These are phyloP conservation scores for Nyctalus aviator DNA, from an alignment of 2,797 vertebrate species.

Conservation along the genomic window DNA sequence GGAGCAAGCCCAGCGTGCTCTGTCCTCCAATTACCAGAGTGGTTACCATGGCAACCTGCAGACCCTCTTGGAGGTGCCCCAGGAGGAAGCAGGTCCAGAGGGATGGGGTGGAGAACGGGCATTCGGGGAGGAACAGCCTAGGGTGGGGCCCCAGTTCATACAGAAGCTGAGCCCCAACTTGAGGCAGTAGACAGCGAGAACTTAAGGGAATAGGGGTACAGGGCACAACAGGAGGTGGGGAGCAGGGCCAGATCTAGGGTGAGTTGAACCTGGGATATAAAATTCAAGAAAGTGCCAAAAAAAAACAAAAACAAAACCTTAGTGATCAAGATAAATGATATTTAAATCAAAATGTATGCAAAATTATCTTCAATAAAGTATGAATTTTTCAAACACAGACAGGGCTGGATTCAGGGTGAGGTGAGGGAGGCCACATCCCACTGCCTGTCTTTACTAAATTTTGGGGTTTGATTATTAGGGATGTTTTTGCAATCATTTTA, in stretches of 20 bases:
- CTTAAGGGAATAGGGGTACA: neutral
- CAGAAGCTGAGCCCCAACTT: neutral
- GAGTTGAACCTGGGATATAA: neutral
- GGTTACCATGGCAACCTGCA: constrained; percentile 57
- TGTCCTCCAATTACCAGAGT: neutral
- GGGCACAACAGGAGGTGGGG: neutral
- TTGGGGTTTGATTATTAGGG: neutral
- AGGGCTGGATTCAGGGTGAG: neutral
- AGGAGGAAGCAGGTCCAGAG: neutral
- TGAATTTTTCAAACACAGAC: neutral
- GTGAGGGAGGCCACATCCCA: neutral
- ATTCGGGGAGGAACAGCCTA: neutral
- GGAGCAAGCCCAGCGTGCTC: neutral
- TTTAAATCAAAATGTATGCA: neutral
- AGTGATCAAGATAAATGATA: neutral
- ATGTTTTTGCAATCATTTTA: neutral
- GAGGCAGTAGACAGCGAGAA: neutral
- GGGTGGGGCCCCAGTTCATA: neutral
- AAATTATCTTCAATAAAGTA: neutral
- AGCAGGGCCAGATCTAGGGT: neutral
- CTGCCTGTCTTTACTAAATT: neutral
- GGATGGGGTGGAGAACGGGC: neutral
- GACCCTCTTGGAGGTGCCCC: neutral
- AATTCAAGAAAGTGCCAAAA: neutral
- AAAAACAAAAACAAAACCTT: neutral